Base-by-base conservation (phyloP, 1,140 invertebrate genomes). In the Colletes gigas region DNA sequence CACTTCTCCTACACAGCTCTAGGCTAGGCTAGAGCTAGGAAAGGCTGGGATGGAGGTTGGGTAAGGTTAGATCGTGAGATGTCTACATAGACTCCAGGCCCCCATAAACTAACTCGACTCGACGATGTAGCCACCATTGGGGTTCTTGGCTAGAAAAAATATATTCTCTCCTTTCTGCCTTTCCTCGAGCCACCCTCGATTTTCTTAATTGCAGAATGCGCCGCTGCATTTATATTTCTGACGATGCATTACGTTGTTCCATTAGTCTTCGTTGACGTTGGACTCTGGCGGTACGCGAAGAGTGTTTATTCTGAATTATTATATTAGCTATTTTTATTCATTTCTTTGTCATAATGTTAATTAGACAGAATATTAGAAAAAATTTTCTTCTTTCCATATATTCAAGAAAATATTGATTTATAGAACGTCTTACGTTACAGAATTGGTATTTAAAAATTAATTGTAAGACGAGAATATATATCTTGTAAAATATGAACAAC, bases 1-100 rank as follows among this genome's bases (percentile, higher is more conserved):
- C 92, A 93, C 91, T 93, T 91, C 88, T 88, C 84, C 84, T 90
- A 88, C 89, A 83, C 86, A 81, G 82, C 89, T 90, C 91, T 92
- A 91, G 88, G 87, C 89, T 92, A 92, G 90, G 88, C 88, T 89
- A 89, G 69, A 87, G 84, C 87, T 90, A 91, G 90, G 88, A 89
- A 91, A 92, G 88, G 85, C 87, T 90, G 90, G 89, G 88, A 85
- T 69, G 83, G 82, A 88, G 85, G 87, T 90, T 90, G 88, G 89
- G 90, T 92, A 88, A 89, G 88, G 89, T 89, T 91, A 90, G 89
- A 89, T 90, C 87, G 88, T 89, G 90, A 87, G 88, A 91, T 88
- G 88, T 91, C 91, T 89, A 91, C 91, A 89, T 92, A 92, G 89
- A 91, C 91, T 89, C 87, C 83, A 6, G 89, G 81, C 89, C 85